These are phyloP conservation scores for Hirundo rustica DNA, from an alignment of 2,797 vertebrate genomes.

Conservation along the genomic window DNA sequence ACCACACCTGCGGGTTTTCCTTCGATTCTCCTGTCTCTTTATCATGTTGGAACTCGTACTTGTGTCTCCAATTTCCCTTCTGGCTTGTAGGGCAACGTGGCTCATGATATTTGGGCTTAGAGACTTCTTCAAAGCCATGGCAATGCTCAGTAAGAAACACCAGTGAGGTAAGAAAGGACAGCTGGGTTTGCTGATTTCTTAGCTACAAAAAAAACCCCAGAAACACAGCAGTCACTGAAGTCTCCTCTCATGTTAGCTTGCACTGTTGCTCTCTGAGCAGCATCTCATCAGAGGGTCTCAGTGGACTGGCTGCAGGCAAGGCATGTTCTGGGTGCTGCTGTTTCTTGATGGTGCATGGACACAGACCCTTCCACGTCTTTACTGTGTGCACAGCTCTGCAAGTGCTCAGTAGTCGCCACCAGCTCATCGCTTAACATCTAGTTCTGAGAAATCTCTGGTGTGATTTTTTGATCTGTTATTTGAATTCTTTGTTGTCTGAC, in stretches of 20 bases:
- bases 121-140: neutral
- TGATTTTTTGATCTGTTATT: neutral
- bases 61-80: neutral
- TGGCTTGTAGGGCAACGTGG: neutral
- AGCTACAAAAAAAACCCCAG: neutral
- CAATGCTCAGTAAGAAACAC: neutral
- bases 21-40: neutral
- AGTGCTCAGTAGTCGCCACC: neutral
- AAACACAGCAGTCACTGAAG: neutral
- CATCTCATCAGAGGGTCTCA: neutral
- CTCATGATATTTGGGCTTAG: neutral
- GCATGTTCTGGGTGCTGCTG: neutral
- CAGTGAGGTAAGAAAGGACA: neutral
- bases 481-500: neutral
- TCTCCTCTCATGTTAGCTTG: neutral
- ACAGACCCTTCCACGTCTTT: neutral
- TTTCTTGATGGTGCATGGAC: neutral
- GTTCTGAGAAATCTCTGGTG: neutral
- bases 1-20: neutral
- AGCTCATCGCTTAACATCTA: neutral
- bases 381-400: neutral
- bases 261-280: neutral
- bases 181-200: neutral
- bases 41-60: neutral
- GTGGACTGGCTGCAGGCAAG: neutral